A percentile compares a stretch with the other conserved stretches of the same genome.
Conservation (phyloP, 2,888 invertebrate genomes). For the Leptinotarsa juncta region DNA sequence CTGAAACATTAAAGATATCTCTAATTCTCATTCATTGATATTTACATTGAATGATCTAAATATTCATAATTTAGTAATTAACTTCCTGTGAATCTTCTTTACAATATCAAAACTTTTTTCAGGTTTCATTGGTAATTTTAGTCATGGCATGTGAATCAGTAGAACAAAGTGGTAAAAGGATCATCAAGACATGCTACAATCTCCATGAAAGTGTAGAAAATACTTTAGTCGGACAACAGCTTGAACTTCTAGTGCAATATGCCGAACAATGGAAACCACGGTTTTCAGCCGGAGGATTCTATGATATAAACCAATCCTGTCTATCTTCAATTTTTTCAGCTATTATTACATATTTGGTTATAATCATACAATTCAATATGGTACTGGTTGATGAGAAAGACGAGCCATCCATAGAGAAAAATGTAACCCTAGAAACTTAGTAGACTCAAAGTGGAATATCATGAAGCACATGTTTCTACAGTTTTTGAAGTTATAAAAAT, state of each 20-base stretch:
- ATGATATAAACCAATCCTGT: conserved; percentile 34
- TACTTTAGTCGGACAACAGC: conserved; percentile 27
- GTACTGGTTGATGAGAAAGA: conserved; percentile 17
- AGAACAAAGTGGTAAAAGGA: conserved; percentile 32
- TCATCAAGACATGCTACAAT: conserved; percentile 35
- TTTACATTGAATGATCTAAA: too few species aligned
- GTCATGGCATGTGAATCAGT: conserved; percentile 38
- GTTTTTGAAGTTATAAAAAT: background rate
- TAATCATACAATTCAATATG: conserved; percentile 39
- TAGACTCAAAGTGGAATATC: background rate
- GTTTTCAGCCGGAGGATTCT: conserved; percentile 42
- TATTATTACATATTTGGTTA: conserved; percentile 34
- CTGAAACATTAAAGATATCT: too few species aligned
- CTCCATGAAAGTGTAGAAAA: conserved; percentile 28
- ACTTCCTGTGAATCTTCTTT: too few species aligned
- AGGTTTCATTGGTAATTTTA: conserved; percentile 33
- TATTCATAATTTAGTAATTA: too few species aligned
- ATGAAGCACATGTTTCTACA: background rate
- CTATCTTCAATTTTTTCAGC: conserved; percentile 35
- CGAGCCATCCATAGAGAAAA: background rate
- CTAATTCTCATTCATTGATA: too few species aligned
- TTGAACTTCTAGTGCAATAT: conserved; percentile 31
- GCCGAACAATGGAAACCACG: conserved; percentile 38
- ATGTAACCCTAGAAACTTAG: background rate
- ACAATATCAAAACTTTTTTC: conserved; percentile 15